These are phyloP conservation scores for Linepithema humile DNA, from an alignment of 1,140 invertebrate species.

Conservation along the genomic window DNA sequence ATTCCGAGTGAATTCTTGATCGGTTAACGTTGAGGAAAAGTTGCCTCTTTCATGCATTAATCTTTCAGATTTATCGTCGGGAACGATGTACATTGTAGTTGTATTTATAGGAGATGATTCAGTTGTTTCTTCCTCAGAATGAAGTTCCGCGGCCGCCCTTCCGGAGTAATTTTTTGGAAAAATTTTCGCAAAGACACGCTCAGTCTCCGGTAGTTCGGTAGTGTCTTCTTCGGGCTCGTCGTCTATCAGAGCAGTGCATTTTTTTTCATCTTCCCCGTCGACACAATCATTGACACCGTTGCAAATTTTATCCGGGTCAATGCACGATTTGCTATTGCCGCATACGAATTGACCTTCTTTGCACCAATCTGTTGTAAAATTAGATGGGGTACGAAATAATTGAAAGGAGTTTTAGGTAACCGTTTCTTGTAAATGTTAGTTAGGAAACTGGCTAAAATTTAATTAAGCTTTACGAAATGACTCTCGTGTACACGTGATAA, in stretches of 20 bases:
- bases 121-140: conserved; percentile 67
- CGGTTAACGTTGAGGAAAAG: neutral
- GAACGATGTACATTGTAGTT: conserved; percentile 66
- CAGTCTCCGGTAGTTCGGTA: neutral
- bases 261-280: conserved; percentile 92
- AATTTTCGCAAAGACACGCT: neutral
- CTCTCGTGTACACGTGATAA: no score
- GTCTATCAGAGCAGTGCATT: conserved; percentile 85
- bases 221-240: conserved; percentile 70
- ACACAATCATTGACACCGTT: conserved; percentile 92
- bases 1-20: neutral
- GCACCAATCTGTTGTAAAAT: conserved; percentile 88
- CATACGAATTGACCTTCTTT: conserved; percentile 90
- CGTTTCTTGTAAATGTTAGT: neutral
- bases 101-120: conserved; percentile 74
- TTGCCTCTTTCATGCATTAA: conserved; percentile 13
- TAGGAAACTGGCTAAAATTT: neutral
- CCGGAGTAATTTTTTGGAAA: neutral
- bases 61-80: conserved; percentile 51
- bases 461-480: neutral
- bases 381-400: neutral
- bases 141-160: conserved; percentile 38
- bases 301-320: conserved; percentile 88
- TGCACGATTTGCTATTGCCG: conserved; percentile 88
- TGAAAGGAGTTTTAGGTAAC: neutral